A percentile compares a stretch with the other conserved stretches of the same genome.
phyloP scores from a whole-genome alignment of 2,113 vertebrate species.

The Takifugu flavidus region DNA sequence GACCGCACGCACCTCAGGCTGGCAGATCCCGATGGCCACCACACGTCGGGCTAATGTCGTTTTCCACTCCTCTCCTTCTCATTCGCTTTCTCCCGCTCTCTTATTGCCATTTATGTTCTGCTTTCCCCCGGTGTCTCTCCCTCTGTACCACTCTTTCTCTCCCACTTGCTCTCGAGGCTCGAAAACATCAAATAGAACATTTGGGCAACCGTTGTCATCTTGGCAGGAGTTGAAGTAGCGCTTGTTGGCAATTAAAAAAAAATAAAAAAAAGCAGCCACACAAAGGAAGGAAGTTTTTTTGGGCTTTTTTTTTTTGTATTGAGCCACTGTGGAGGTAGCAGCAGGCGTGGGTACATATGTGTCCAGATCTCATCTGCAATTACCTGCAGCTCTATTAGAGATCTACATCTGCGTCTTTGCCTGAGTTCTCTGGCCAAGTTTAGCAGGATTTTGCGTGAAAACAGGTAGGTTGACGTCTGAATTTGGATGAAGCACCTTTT shows the following conservation, averaged over 20 bases:
- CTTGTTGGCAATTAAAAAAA: conserved; percentile 31
- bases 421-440: conserved; percentile 49
- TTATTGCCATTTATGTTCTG: conserved; percentile 40
- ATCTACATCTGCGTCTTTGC: conserved; percentile 47
- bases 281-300: conserved; percentile 26
- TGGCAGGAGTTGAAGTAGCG: conserved; percentile 66
- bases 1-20: conserved; percentile 69
- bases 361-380: conserved; percentile 58
- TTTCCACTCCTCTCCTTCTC: conserved; percentile 68
- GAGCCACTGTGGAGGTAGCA: conserved; percentile 48
- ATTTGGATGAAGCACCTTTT: conserved; percentile 59
- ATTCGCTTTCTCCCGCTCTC: conserved; percentile 53
- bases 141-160: conserved; percentile 57
- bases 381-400: conserved; percentile 51
- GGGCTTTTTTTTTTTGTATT: conserved; percentile 39
- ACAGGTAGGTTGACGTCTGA: conserved; percentile 59
- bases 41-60: conserved; percentile 66
- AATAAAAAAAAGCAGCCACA: neutral
- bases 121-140: conserved; percentile 36
- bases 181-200: conserved; percentile 71
- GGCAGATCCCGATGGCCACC: conserved; percentile 66
- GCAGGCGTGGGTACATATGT: conserved; percentile 60
- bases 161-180: conserved; percentile 70
- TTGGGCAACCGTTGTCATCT: conserved; percentile 66
- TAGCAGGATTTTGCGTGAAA: conserved; percentile 49